Evolutionary conservation across 2,797 vertebrate genomes (phyloP), one percentile per base, ranked within the genome.

Genomic region (Micrastur ruficollis): DNA sequence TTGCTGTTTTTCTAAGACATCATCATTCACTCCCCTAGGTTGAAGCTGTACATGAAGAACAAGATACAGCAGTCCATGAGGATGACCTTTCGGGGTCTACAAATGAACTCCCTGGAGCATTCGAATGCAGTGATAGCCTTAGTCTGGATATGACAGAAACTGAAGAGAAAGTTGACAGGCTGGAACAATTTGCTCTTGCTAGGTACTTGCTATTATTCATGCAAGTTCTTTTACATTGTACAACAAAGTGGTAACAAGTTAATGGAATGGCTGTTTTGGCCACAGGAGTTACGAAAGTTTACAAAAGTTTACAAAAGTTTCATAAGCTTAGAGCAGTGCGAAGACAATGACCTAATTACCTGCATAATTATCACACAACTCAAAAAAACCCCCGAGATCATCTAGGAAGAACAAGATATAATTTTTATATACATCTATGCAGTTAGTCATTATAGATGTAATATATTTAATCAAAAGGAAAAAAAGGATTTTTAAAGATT

Each of bases 1-100:
- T 85, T 89, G 59, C 78, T 74, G 67, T 87, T 89, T 87, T 92
- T 82, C 87, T 97, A 94, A 95, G 76, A 90, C 36, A 5, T 78
- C 61, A 74, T 92, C 44, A 27, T 93, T 97, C 62, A 67, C 61
- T 86, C 44, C 90, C 95, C 73, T 94, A 99, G 99, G 97, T 75
- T 38, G 98, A 98, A 81, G 95, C 96, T 52, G 97, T 96, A 59
- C 98, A 96, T 83, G 98, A 99, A 91, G 98, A 99, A 21, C 99
- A 99, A 66, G 98, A 99, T 81, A 58, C 86, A 47, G 97, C 97
- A 8, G 95, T 98, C 63, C 98, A 98, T 0, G 99, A 99, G 81
- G 99, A 99, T 42, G 98, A 99, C 27, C 88, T 99, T 53, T 98
- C 98, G 2, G 98, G 99, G 34, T 99, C 98, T 91, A 98, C 99